Base-by-base conservation (phyloP, 2,797 vertebrate genomes). In the Etheostoma perlongum region DNA sequence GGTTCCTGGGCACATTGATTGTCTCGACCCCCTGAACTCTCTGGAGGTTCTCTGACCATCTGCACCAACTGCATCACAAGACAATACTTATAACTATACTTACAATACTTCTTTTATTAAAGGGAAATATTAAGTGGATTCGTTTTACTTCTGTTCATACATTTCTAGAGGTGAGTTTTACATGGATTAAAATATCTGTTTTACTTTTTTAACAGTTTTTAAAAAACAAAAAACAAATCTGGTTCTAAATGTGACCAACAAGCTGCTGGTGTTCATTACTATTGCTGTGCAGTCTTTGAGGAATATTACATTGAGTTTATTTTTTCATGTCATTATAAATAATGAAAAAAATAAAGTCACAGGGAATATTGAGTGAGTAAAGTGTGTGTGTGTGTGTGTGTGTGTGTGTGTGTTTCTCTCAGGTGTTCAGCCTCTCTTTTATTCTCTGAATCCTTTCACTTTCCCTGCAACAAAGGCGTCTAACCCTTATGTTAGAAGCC, bases 381-480 rank as follows among this genome's bases (percentile, higher is more conserved):
- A 2, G 4, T 44, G 42, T 44, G 42, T 44, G 52, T 25, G 47
- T 71, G 57, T 49, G 47, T 64, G 40, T 40, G 27, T 66, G 46
- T 58, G 60, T 67, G 27, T 69, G 64, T 57, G 70, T 55, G 72
- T 44, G 49, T 6, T 11, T 49, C 5, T 15, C 30, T 85, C 75
- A 86, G 85, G 78, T 89, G 84, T 72, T 81, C 69, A 67, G 57
- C 57, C 51, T 67, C 47, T 78, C 74, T 67, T 89, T 89, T 90
- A 78, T 89, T 76, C 82, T 76, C 72, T 25, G 80, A 70, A 83
- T 79, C 85, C 83, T 68, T 86, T 72, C 76, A 70, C 80, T 82
- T 72, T 83, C 67, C 61, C 51, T 71, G 64, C 72, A 85, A 82
- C 80, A 88, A 85, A 88, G 72, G 78, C 67, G 67, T 66, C 84